Percentiles rank a stretch among this genome's conserved stretches.
phyloP scores from a whole-genome alignment of 2,113 vertebrate species.

The Pelvicachromis taeniatus region DNA sequence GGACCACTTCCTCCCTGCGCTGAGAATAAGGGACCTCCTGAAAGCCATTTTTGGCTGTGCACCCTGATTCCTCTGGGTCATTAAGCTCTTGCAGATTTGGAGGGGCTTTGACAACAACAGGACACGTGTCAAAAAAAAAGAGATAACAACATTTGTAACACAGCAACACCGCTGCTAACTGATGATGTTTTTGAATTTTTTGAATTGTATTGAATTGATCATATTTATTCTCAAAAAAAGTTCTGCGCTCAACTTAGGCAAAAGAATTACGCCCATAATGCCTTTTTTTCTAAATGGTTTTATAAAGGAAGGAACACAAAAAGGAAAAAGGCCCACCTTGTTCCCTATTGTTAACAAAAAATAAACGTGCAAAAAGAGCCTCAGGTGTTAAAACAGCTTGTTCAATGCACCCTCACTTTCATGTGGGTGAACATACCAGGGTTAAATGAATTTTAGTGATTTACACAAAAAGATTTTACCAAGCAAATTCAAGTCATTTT shows the following conservation, averaged over 20 bases:
- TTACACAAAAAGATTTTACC: not conserved
- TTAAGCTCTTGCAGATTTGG: conserved; percentile 39
- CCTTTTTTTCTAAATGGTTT: not conserved
- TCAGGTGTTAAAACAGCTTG: not conserved
- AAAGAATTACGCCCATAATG: not conserved
- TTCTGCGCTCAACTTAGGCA: not conserved
- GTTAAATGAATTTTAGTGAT: not conserved
- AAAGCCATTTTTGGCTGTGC: conserved; percentile 52
- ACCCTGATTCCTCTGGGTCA: conserved; percentile 16
- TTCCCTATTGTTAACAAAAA: not conserved
- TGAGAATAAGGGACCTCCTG: conserved; percentile 45
- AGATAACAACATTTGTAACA: not conserved
- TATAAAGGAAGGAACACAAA: not conserved
- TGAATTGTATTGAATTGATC: not conserved
- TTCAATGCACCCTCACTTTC: not conserved
- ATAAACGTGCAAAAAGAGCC: not conserved
- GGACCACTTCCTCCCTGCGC: conserved; percentile 28
- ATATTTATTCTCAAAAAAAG: not conserved
- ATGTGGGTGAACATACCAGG: not conserved
- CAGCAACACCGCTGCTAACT: not conserved
- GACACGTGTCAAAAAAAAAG: not conserved
- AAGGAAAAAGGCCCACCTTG: not conserved
- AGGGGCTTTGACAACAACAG: conserved; percentile 45
- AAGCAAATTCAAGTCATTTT: not conserved
- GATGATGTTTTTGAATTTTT: not conserved